These are phyloP conservation scores for Martes martes DNA, from an alignment of 2,113 vertebrate genomes.

Conservation along the genomic window DNA sequence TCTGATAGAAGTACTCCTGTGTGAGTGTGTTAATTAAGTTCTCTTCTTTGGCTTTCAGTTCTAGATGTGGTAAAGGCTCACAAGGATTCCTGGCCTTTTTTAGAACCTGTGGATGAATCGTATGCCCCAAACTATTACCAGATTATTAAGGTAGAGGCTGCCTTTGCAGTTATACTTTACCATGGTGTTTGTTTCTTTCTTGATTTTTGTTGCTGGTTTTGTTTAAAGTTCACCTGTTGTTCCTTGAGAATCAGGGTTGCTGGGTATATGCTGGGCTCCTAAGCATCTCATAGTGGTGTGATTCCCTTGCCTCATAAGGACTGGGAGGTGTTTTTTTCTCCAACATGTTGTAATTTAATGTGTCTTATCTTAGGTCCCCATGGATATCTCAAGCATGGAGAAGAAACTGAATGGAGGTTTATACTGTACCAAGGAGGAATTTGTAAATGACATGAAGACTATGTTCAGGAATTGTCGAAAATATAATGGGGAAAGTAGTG, in stretches of 20 bases:
- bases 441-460: constrained; percentile 95
- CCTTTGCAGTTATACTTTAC: background rate
- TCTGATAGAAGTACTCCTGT: background rate
- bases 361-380: constrained; percentile 87
- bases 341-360: background rate
- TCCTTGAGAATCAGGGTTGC: background rate
- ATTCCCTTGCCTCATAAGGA: background rate
- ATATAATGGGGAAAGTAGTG: constrained; percentile 97
- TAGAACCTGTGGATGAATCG: constrained; percentile 97
- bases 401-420: constrained; percentile 93
- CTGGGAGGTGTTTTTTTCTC: background rate
- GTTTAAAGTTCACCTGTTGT: background rate
- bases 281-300: background rate
- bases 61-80: constrained; percentile 95
- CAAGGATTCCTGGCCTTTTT: constrained; percentile 98
- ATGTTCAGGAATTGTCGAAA: constrained; percentile 98
- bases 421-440: constrained; percentile 96
- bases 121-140: constrained; percentile 97
- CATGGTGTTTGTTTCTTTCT: background rate
- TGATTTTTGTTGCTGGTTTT: background rate
- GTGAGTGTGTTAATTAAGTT: background rate
- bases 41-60: constrained; percentile 81
- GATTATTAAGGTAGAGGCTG: constrained; percentile 92
- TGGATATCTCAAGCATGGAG: constrained; percentile 98
- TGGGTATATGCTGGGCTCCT: background rate